These are phyloP conservation scores for Brenthis hecate DNA, from an alignment of 2,888 invertebrate species.

Conservation along the genomic window DNA sequence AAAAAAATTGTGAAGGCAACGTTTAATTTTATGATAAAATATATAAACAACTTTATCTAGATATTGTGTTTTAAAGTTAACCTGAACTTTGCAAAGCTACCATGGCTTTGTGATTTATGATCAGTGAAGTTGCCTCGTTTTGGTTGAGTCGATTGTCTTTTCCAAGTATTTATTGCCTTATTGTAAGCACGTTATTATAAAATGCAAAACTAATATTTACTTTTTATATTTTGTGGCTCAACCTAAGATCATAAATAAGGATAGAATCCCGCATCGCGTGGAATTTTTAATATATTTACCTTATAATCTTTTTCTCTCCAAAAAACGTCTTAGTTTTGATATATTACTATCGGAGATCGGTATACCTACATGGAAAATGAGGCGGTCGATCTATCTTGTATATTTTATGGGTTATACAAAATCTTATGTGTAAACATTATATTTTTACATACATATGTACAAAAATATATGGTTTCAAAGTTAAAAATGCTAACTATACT, in stretches of 20 bases:
- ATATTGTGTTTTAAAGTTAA: too few species aligned
- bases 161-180: background rate
- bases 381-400: too few species aligned
- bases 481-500: too few species aligned
- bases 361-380: background rate
- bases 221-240: constrained; percentile 10
- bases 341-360: constrained; percentile 5
- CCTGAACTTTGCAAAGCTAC: too few species aligned
- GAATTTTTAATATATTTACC: constrained; percentile 21
- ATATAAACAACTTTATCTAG: too few species aligned
- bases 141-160: constrained; percentile 3
- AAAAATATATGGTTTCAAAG: too few species aligned
- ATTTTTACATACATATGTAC: too few species aligned
- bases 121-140: background rate
- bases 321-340: constrained; percentile 10
- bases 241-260: constrained; percentile 16
- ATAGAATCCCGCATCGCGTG: constrained; percentile 7
- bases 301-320: constrained; percentile 13
- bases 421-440: too few species aligned
- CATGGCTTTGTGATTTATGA: background rate
- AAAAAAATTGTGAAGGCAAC: too few species aligned
- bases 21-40: too few species aligned
- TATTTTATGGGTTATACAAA: too few species aligned
- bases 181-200: background rate
- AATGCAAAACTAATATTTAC: constrained; percentile 16